These are phyloP conservation scores for Gadopsis marmoratus DNA, from an alignment of 2,797 vertebrate species.

Conservation along the genomic window DNA sequence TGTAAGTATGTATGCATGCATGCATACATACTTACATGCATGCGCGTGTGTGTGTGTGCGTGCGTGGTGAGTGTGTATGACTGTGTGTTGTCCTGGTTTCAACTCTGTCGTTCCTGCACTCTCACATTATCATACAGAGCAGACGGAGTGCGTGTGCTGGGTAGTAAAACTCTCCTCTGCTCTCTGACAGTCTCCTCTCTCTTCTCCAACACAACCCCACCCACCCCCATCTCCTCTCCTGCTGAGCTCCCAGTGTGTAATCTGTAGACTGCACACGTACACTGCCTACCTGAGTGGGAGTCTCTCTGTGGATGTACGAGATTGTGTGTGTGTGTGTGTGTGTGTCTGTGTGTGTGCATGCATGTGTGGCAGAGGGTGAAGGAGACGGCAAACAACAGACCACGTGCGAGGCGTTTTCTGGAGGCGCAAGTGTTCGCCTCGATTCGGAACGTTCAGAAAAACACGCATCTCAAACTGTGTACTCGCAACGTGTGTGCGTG, in stretches of 20 bases:
- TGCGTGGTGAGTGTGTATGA: slow-evolving; percentile 37
- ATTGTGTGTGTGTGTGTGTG: slow-evolving; percentile 23
- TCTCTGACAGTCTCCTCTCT: slow-evolving; percentile 68
- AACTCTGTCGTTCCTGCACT: slow-evolving; percentile 79
- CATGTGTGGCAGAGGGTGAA: slow-evolving; percentile 58
- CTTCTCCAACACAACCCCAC: slow-evolving; percentile 19
- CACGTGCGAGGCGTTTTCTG: slow-evolving; percentile 45
- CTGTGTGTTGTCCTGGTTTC: slow-evolving; percentile 79
- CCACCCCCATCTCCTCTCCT: slow-evolving; percentile 67
- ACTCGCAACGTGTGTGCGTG: slow-evolving; percentile 17
- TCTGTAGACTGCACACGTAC: slow-evolving; percentile 84
- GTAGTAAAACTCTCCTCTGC: slow-evolving; percentile 82
- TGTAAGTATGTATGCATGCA: background rate
- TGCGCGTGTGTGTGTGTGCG: slow-evolving; percentile 22
- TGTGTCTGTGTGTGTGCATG: slow-evolving; percentile 5
- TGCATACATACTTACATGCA: slow-evolving; percentile 31
- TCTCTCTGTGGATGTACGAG: slow-evolving; percentile 56
- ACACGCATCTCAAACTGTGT: slow-evolving; percentile 39
- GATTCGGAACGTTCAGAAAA: slow-evolving; percentile 40
- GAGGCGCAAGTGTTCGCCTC: slow-evolving; percentile 32
- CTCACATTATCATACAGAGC: slow-evolving; percentile 86
- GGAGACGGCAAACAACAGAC: slow-evolving; percentile 41
- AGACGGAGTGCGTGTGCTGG: slow-evolving; percentile 84
- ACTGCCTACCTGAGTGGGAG: slow-evolving; percentile 78
- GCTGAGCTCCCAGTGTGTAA: slow-evolving; percentile 78